These are phyloP conservation scores for Rhopalosiphum nymphaeae DNA, from an alignment of 2,888 invertebrate genomes.

Conservation along the genomic window DNA sequence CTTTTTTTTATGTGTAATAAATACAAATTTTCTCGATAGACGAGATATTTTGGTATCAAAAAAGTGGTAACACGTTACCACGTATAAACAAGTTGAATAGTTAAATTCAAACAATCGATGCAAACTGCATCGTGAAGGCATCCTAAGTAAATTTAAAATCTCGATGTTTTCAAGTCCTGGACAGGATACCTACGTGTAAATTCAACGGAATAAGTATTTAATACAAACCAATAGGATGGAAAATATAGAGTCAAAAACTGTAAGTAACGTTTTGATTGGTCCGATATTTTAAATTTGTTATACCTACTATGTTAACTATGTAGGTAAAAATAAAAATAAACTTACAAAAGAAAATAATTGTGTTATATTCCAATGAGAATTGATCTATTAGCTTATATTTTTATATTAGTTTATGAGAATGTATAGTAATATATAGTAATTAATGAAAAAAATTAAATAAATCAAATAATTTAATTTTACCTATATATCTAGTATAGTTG, in stretches of 20 bases:
- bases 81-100: not conserved
- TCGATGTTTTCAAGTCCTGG: not conserved
- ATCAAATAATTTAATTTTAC: not conserved
- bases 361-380: not conserved
- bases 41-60: not conserved
- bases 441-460: not conserved
- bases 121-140: not conserved
- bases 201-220: not conserved
- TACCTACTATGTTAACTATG: not conserved
- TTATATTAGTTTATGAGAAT: not conserved
- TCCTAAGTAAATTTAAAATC: not conserved
- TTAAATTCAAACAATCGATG: not conserved
- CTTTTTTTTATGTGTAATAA: not conserved
- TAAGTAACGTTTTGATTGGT: not conserved
- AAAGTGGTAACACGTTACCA: not conserved
- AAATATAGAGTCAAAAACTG: not conserved
- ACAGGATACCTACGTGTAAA: not conserved
- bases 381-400: not conserved
- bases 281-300: not conserved
- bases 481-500: not conserved
- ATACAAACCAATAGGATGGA: not conserved
- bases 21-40: not conserved
- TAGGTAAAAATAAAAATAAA: not conserved
- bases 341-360: not conserved
- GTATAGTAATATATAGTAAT: not conserved